phyloP scores from a whole-genome alignment of 2,113 vertebrate genomes.

The Taxidea taxus region DNA sequence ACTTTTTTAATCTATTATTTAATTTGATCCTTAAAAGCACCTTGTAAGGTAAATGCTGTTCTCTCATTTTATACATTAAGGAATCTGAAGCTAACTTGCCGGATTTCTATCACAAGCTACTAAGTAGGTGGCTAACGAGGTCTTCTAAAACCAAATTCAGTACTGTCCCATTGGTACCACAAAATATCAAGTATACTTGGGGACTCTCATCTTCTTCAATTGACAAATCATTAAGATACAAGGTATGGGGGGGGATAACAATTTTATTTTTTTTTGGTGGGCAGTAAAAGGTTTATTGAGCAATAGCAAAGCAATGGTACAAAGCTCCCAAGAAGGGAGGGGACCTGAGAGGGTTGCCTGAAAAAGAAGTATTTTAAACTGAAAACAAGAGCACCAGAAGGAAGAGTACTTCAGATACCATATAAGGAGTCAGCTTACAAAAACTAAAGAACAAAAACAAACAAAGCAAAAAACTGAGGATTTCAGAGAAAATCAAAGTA shows the following conservation, averaged over 20 bases:
- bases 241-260: not conserved
- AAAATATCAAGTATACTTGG: slow-evolving; percentile 29
- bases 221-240: slow-evolving; percentile 35
- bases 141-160: slow-evolving; percentile 36
- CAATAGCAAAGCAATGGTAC: not conserved
- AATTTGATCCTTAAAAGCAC: slow-evolving; percentile 4
- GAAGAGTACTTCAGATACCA: slow-evolving; percentile 14
- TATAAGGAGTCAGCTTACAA: slow-evolving; percentile 6
- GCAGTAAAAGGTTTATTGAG: not conserved
- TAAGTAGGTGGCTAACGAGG: not conserved
- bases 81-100: not conserved
- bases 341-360: not conserved
- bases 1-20: slow-evolving; percentile 18
- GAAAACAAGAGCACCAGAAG: not conserved
- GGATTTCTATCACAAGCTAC: not conserved
- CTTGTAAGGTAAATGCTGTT: slow-evolving; percentile 19
- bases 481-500: slow-evolving; percentile 32
- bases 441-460: slow-evolving; percentile 11
- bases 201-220: not conserved
- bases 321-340: not conserved
- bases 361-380: not conserved
- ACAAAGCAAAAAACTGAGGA: not conserved
- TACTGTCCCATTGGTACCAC: not conserved
- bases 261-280: not conserved
- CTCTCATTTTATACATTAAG: slow-evolving; percentile 3